A percentile compares a stretch with the other conserved stretches of the same genome.
These are phyloP conservation scores for Isichthys henryi DNA, from an alignment of 2,113 vertebrate species.

Conservation along the genomic window DNA sequence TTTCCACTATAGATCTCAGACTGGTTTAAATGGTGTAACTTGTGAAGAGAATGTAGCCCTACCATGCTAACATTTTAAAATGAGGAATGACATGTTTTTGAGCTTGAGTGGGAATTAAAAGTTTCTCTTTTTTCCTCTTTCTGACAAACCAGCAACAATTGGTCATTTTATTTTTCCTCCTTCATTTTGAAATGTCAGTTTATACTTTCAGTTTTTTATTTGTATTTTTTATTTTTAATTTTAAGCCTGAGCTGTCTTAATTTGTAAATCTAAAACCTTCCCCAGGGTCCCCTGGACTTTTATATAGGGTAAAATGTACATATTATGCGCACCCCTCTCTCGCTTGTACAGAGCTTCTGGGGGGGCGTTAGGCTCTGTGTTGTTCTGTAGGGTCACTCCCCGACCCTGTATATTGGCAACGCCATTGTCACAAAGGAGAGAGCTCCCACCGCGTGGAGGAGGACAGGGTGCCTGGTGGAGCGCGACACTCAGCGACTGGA, in stretches of 20 bases:
- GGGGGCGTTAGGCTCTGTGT: background rate
- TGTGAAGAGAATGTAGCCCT: background rate
- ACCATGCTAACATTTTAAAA: background rate
- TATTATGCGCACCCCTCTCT: background rate
- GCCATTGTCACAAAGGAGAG: background rate
- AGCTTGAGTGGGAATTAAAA: background rate
- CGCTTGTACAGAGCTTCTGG: background rate
- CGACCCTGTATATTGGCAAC: background rate
- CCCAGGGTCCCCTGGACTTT: background rate
- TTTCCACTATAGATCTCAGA: background rate
- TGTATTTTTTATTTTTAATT: background rate
- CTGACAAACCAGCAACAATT: background rate
- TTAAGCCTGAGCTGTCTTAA: slow-evolving; percentile 11
- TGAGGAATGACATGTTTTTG: background rate
- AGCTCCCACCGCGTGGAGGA: background rate
- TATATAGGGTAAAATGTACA: slow-evolving; percentile 11
- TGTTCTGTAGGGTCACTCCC: background rate
- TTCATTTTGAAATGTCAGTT: background rate
- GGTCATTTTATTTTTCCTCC: background rate
- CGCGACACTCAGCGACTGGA: background rate
- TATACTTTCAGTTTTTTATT: background rate
- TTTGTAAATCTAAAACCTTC: slow-evolving; percentile 1
- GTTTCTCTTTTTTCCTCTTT: background rate
- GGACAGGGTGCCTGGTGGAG: background rate
- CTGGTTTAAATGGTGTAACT: background rate